Percentiles rank a stretch among this genome's conserved stretches.
phyloP scores from a whole-genome alignment of 2,888 invertebrate genomes.

The Drosophila lutescens region DNA sequence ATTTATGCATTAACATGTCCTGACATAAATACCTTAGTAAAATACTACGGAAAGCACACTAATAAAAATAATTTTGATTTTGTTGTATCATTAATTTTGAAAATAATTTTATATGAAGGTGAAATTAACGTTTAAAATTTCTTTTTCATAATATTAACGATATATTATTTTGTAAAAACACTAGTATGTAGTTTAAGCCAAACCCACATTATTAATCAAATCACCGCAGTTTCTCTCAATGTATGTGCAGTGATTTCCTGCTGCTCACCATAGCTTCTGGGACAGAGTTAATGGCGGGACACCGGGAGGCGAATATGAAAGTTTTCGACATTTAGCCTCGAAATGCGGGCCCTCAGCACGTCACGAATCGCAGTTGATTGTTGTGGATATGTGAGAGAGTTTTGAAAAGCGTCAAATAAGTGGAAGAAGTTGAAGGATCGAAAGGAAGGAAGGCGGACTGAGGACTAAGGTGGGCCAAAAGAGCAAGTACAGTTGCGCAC shows the following conservation, averaged over 20 bases:
- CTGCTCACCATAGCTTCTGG: constrained; percentile 13
- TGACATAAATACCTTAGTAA: background rate
- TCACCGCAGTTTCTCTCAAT: constrained; percentile 2
- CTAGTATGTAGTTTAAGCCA: no score
- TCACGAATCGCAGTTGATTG: constrained; percentile 51
- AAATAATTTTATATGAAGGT: background rate
- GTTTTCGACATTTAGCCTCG: constrained; percentile 56
- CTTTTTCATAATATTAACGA: no score
- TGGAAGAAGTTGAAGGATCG: constrained; percentile 29
- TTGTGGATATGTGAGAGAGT: constrained; percentile 41
- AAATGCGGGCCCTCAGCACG: constrained; percentile 45
- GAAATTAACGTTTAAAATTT: no score
- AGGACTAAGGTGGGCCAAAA: background rate
- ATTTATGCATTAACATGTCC: background rate
- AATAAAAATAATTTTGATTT: no score
- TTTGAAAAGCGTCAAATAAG: constrained; percentile 54
- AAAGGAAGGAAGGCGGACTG: background rate
- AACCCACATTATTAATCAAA: no score
- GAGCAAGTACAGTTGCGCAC: constrained; percentile 62
- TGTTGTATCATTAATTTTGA: background rate
- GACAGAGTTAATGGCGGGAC: constrained; percentile 54
- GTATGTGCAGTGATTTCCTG: constrained; percentile 20
- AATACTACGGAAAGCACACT: background rate
- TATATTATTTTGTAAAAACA: no score
- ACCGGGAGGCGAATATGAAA: constrained; percentile 38